Evolutionary conservation across 1,140 invertebrate species (phyloP), one percentile per base, ranked within the genome.

Genomic region (Drosophila nannoptera): DNA sequence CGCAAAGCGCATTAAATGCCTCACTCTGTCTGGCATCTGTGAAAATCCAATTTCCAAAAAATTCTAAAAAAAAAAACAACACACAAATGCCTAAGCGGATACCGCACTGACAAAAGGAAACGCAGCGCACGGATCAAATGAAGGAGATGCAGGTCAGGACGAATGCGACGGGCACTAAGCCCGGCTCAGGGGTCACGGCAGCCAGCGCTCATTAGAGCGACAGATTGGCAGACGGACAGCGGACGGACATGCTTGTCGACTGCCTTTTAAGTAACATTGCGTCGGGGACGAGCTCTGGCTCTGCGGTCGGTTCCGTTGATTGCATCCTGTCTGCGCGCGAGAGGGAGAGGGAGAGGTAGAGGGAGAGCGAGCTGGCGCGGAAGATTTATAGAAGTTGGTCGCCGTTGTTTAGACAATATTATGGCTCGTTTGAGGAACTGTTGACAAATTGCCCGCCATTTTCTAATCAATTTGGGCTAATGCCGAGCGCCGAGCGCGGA

Each of bases 21-120:
- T 50, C 45, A 65, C 63, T 62, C 59, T 56, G 75, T 32, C 32
- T 73, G 76, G 64, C 77, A 84, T 76, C 81, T 84, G 81, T 81
- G 81, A 84, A 86, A 86, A 84, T 84, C 77, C 81, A 84, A 86
- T 84, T 83, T 84, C 73, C 75, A 61, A 64, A 64, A n/a, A n/a
- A n/a, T n/a, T n/a, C n/a, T n/a, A n/a, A n/a, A n/a, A 36, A 50
- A 64, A 50, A 42, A 42, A 50, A 36, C 1, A 45, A 45, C 2
- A 32, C 45, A 43, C 63, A 62, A 60, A 62, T 22, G 52, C 61
- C 52, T 36, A 59, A n/a, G 48, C 59, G 40, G 40, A 43, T 43
- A 12, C 40, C 14, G 40, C 14, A 11, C 40, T 14, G 40, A 45
- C 71, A 73, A 58, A 22, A 67, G 45, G 52, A 56, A 52, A 52